Base-by-base conservation (phyloP, 2,113 vertebrate genomes). In the Mustela nigripes region DNA sequence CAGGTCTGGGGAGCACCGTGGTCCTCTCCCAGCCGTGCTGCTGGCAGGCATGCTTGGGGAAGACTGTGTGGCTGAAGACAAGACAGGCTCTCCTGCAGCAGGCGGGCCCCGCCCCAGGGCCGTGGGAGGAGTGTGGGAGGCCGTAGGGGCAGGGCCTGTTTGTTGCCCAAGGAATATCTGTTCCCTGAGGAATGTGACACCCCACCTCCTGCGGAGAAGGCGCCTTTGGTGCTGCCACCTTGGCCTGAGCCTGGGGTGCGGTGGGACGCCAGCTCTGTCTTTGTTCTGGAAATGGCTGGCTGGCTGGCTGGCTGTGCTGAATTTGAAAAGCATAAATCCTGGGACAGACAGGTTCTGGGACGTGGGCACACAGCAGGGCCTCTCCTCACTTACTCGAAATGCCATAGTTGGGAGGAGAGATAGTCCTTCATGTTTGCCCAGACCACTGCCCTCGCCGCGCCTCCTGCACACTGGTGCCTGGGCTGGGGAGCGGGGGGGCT, bases 281-380 rank as follows among this genome's bases (percentile, higher is more conserved):
- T 84, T n/a, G 89, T 62, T 82, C 87, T 92, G 76, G 76, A 74
- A 97, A 88, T 62, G 96, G 22, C 62, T 96, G 18, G 0, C 86
- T 78, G 94, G 0, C 83, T 78, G 94, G 82, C 96, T 53, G 94
- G 82, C 96, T 33, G 79, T 10, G 11, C 48, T 88, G 11, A 8
- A 36, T 85, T n/a, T 78, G 89, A 87, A 83, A 96, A 50, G 19
- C n/a, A 36, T 92, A 26, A 81, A 53, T n/a, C 93, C 42, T 0
- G 4, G 89, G 48, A 15, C 7, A 56, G 48, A 26, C 60, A 31
- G 33, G 22, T 60, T 83, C 67, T n/a, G 18, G 42, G 39, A 12
- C 2, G 1, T 3, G 18, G 58, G 58, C 1, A 4, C 24, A 10
- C 11, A 0, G 67, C 2, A 0, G 6, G 28, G 33, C 48, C 18